Evolutionary conservation across 2,113 vertebrate genomes (phyloP).

Genomic region (Garra rufa): DNA sequence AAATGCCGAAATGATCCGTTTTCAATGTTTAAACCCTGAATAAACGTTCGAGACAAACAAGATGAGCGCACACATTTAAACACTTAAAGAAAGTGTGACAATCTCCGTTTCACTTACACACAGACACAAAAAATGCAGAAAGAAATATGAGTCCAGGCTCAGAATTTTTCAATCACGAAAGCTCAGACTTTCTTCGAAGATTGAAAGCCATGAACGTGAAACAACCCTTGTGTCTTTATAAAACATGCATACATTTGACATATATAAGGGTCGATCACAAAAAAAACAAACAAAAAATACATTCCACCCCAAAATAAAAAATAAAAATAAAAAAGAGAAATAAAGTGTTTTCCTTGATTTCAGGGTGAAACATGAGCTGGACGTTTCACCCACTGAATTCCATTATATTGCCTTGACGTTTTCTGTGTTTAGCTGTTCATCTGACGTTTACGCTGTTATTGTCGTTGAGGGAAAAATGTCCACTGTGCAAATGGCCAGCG

Average conservation of each 20-base stretch:
- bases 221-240: conserved; percentile 54
- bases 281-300: not conserved
- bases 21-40: conserved; percentile 40
- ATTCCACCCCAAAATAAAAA: not conserved
- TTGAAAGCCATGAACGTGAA: conserved; percentile 51
- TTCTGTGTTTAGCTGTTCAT: not conserved
- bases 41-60: conserved; percentile 47
- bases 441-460: not conserved
- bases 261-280: conserved; percentile 45
- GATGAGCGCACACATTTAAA: not conserved
- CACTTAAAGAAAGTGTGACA: not conserved
- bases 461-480: not conserved
- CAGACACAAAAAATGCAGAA: not conserved
- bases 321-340: not conserved
- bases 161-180: not conserved
- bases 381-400: conserved; percentile 51
- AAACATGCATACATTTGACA: conserved; percentile 80
- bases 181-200: not conserved
- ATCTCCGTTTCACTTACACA: conserved; percentile 41
- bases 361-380: conserved; percentile 61
- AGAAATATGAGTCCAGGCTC: conserved; percentile 26
- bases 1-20: not conserved
- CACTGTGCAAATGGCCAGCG: not conserved
- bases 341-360: conserved; percentile 3
- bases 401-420: conserved; percentile 71